Base-by-base conservation (phyloP, 2,797 vertebrate species). In the Syndactyla subalaris region DNA sequence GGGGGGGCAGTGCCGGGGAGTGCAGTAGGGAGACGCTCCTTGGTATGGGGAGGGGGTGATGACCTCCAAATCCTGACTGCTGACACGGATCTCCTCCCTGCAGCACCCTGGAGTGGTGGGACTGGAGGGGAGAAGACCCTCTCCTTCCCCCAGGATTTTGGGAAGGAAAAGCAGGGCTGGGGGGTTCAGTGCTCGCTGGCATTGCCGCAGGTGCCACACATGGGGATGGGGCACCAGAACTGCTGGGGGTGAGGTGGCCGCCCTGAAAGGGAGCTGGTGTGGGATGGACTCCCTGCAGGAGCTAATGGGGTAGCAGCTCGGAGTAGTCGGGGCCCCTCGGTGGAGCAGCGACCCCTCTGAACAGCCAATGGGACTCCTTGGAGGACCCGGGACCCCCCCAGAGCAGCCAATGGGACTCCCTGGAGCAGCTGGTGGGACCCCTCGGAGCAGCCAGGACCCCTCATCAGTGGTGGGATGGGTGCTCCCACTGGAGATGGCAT, bases 151-250 rank as follows among this genome's bases (percentile, higher is more conserved):
- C 4, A 38, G 14, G 41, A 61, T 30, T 67, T 29, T 2, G 65
- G 65, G 62, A 51, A 41, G 23, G 4, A 19, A 59, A 75, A 1
- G 21, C 66, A 34, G 43, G 34, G 38, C 72, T 17, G 36, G 41
- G 41, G 30, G 39, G 41, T 43, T n/a, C 72, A 45, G 68, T 4
- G 1, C 18, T 27, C 39, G 0, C 32, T 15, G 11, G 73, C 43
- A 16, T 1, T 3, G n/a, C 55, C 17, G 14, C 27, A 7, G 61
- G 29, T 19, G 7, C 4, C n/a, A 62, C 79, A 39, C 12, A 0
- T 1, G 39, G 57, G 30, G 20, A 52, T 17, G 5, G 34, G 43
- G 34, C 62, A 9, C 49, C 30, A 77, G 24, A 52, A 39, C 10
- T 7, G 72, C 51, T 7, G 29, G 14, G 68, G 38, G 4, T 11